Base-by-base conservation (phyloP, 2,797 vertebrate genomes). In the Odontamblyopus rebecca region DNA sequence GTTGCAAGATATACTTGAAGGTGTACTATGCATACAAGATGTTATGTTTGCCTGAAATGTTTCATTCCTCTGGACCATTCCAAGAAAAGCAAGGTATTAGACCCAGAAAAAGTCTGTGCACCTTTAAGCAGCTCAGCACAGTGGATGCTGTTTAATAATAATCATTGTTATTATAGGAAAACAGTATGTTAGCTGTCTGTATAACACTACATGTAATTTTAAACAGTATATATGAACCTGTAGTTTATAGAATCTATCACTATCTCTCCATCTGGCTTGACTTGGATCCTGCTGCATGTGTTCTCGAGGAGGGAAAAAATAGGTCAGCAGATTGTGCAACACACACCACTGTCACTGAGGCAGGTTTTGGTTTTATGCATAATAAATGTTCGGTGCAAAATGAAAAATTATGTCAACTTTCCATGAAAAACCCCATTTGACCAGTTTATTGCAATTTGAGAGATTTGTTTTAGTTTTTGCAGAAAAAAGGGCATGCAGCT, bases 311-410 rank as follows among this genome's bases (percentile, higher is more conserved):
- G 74, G 72, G 86, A 90, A 85, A 91, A 23, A 85, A 86, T 74
- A 84, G 80, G 80, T 86, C 87, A 89, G 72, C 63, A 80, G 75
- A 84, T 92, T 92, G 91, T 78, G 89, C 85, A 93, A 92, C 69
- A 61, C 56, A 78, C 87, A 81, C 75, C 87, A 86, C 67, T 8
- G 63, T 77, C 64, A 73, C 74, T 16, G 62, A 23, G 80, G 77
- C 74, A 41, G 75, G 77, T 61, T 67, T 65, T 73, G 61, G 48
- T 68, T 67, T 59, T 76, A 74, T 61, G 44, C 71, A 72, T 65
- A 29, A 76, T 79, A 71, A 69, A 67, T 54, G 71, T 66, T 76
- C 71, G 56, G 16, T 71, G 44, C 63, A 76, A 73, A 78, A 73
- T 70, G 69, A 18, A 64, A 67, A 13, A 11, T 30, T 13, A 59